Base-by-base conservation (phyloP, 2,113 vertebrate species). In the Fregata magnificens region DNA sequence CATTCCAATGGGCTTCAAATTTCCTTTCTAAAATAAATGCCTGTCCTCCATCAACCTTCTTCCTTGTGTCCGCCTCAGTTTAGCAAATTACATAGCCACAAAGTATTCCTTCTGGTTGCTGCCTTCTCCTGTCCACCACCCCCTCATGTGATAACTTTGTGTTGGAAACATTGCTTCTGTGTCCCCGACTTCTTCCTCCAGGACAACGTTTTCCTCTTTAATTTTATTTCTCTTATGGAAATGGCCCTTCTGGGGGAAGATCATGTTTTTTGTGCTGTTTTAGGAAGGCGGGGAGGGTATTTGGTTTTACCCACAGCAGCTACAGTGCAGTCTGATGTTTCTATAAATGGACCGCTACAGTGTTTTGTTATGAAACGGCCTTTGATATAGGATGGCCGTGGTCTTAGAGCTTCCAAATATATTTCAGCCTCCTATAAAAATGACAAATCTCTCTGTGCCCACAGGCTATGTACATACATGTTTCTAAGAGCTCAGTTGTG, bases 341-440 rank as follows among this genome's bases (percentile, higher is more conserved):
- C 97, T 98, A 97, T 97, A 98, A 98, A 98, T 98, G 97, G 95
- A 93, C 73, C 11, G 62, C 94, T 95, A 82, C 88, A 76, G 82
- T 82, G 88, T 97, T 98, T 98, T 97, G 96, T 98, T 98, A 97
- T 96, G 92, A 98, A 98, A 97, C 9, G 7, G 44, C 83, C 92
- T 98, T 98, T 98, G 97, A 98, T 97, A 94, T 84, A 98, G 96
- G 89, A 94, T 92, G 95, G 93, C 95, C 47, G 34, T 10, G 74
- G 96, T 79, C 72, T 88, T 94, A 40, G 74, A 95, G 86, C 82
- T 98, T 98, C 97, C 94, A 97, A 97, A 97, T 96, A 96, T 95
- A 98, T 96, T 98, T 97, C 81, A 93, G 55, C 62, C 87, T 82
- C 90, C 94, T 94, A 86, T 97, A 97, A 98, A 98, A 97, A 97